Evolutionary conservation across 2,113 vertebrate genomes (phyloP).

Genomic region (Typhlomys cinereus): DNA sequence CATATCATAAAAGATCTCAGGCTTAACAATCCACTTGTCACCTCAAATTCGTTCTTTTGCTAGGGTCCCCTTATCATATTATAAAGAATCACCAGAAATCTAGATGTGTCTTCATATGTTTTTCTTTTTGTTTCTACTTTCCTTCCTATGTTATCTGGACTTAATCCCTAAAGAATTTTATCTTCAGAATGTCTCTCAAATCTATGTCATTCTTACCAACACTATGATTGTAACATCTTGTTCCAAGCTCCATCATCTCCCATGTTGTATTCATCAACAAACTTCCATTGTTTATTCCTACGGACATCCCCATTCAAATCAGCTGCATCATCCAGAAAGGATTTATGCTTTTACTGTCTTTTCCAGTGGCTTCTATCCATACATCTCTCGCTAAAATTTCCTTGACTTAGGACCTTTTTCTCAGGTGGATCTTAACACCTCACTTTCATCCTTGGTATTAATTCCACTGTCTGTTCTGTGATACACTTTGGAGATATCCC

Average conservation of each 20-base stretch:
- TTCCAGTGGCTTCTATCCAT: conserved; percentile 11
- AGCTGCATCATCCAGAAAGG: neutral
- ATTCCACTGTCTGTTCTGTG: neutral
- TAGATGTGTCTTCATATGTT: neutral
- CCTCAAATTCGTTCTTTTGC: neutral
- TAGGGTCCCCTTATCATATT: neutral
- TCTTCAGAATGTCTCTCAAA: neutral
- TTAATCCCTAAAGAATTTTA: conserved; percentile 10
- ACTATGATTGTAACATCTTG: neutral
- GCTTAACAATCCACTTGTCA: neutral
- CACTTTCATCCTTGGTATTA: neutral
- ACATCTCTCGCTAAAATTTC: neutral
- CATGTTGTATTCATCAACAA: conserved; percentile 5
- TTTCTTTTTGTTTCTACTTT: neutral
- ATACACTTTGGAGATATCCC: neutral
- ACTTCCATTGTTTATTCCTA: neutral
- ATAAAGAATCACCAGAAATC: conserved; percentile 15
- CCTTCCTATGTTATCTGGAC: neutral
- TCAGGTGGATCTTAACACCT: neutral
- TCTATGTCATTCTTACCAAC: neutral
- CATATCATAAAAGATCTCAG: neutral
- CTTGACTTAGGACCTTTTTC: neutral
- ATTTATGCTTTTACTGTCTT: neutral
- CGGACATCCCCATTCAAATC: neutral
- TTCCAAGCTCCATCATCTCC: neutral